Percentiles rank a stretch among this genome's conserved stretches.
These are phyloP conservation scores for Apeltes quadracus DNA, from an alignment of 2,113 vertebrate genomes.

Conservation along the genomic window DNA sequence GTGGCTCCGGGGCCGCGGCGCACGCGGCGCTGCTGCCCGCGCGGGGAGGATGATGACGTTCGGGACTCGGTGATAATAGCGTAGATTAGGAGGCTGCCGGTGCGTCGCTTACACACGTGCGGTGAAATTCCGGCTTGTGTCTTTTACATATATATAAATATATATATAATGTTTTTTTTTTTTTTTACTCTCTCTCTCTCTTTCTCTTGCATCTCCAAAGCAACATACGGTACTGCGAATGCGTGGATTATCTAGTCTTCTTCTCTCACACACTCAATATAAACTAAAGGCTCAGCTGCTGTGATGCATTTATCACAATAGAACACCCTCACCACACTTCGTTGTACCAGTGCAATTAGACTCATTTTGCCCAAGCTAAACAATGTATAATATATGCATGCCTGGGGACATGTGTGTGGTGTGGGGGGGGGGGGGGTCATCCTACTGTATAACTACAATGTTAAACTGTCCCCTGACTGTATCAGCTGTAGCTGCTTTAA, in stretches of 20 bases:
- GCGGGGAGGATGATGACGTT: conserved; percentile 37
- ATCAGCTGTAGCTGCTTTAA: neutral
- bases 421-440: conserved; percentile 35
- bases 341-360: conserved; percentile 11
- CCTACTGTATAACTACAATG: conserved; percentile 64
- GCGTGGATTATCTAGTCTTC: too few relatives aligned
- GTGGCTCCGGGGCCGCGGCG: conserved; percentile 1
- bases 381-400: conserved; percentile 30
- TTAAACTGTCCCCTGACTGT: conserved; percentile 30
- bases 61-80: conserved; percentile 49
- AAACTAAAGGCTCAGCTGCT: neutral
- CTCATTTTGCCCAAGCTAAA: conserved; percentile 8
- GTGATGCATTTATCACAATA: conserved; percentile 4
- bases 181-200: too few relatives aligned
- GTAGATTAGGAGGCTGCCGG: conserved; percentile 61
- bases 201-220: neutral
- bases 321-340: neutral
- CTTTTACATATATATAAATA: too few relatives aligned
- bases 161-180: neutral
- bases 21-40: conserved; percentile 9
- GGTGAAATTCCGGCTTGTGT: conserved; percentile 44
- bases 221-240: conserved; percentile 12
- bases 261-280: neutral
- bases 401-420: too few relatives aligned
- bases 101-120: conserved; percentile 69